These are phyloP conservation scores for Diarsia dahlii DNA, from an alignment of 2,888 invertebrate species.

Conservation along the genomic window DNA sequence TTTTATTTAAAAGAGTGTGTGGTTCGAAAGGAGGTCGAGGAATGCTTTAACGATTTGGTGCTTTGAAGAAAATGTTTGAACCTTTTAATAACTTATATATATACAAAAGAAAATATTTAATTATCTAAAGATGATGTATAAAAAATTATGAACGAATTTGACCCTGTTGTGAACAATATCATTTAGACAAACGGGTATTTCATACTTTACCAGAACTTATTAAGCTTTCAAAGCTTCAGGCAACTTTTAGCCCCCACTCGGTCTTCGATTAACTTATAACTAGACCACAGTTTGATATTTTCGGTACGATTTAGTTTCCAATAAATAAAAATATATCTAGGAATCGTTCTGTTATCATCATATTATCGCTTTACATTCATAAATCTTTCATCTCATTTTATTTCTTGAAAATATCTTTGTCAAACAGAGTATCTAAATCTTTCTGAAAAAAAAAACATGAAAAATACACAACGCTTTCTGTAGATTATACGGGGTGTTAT, in stretches of 20 bases:
- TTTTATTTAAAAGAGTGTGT: neutral
- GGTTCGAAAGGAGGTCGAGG: neutral
- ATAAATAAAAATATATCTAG: too few relatives aligned
- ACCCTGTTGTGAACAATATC: neutral
- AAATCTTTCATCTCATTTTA: neutral
- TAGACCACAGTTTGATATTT: slow-evolving; percentile 6
- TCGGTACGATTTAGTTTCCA: slow-evolving; percentile 8
- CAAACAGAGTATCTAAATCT: neutral
- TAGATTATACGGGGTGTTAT: neutral
- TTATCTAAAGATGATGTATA: neutral
- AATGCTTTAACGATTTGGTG: neutral
- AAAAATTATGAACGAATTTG: neutral
- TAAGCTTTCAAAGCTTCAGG: slow-evolving; percentile 16
- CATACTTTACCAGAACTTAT: neutral
- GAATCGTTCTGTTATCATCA: neutral
- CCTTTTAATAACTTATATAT: neutral
- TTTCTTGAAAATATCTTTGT: neutral
- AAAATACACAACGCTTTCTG: slow-evolving; percentile 21
- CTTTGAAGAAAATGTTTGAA: neutral
- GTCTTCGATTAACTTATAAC: slow-evolving; percentile 17
- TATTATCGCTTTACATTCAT: neutral
- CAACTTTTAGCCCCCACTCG: neutral
- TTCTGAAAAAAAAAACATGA: neutral
- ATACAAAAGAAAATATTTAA: neutral
- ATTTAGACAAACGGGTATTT: neutral